phyloP scores from a whole-genome alignment of 2,113 vertebrate genomes.

The Tychaedon coryphoeus region DNA sequence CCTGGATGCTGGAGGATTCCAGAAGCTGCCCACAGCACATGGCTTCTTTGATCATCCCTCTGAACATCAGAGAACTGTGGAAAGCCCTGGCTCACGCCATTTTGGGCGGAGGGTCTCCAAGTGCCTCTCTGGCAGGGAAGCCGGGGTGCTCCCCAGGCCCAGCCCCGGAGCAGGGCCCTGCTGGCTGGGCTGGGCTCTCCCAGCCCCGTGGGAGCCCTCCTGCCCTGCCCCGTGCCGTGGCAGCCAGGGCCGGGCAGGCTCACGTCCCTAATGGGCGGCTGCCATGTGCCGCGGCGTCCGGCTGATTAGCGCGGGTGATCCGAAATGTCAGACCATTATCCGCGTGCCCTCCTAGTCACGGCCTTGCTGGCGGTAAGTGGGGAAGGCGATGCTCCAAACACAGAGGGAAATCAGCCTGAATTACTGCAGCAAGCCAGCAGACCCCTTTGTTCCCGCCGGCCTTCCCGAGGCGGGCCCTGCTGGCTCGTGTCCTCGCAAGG shows the following conservation, averaged over 20 bases:
- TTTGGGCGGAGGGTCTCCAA: neutral
- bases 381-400: constrained; percentile 68
- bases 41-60: neutral
- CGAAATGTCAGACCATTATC: constrained; percentile 79
- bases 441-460: constrained; percentile 8
- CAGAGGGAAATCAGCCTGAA: constrained; percentile 62
- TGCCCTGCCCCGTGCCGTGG: neutral
- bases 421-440: constrained; percentile 18
- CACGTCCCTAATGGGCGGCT: constrained; percentile 62
- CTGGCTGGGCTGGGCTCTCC: neutral
- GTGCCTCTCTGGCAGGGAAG: neutral
- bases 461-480: neutral
- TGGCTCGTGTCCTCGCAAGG: neutral
- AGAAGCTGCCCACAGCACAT: fast-evolving
- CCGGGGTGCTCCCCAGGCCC: neutral
- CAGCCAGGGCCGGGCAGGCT: neutral
- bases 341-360: constrained; percentile 66
- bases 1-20: neutral
- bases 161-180: neutral
- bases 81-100: neutral
- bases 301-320: constrained; percentile 74
- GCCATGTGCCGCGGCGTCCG: constrained; percentile 64
- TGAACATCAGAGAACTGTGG: neutral
- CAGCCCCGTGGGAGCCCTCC: constrained; percentile 12
- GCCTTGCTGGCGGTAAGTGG: constrained; percentile 57